Base-by-base conservation (phyloP, 1,140 invertebrate genomes). In the Meloidogyne floridensis region DNA sequence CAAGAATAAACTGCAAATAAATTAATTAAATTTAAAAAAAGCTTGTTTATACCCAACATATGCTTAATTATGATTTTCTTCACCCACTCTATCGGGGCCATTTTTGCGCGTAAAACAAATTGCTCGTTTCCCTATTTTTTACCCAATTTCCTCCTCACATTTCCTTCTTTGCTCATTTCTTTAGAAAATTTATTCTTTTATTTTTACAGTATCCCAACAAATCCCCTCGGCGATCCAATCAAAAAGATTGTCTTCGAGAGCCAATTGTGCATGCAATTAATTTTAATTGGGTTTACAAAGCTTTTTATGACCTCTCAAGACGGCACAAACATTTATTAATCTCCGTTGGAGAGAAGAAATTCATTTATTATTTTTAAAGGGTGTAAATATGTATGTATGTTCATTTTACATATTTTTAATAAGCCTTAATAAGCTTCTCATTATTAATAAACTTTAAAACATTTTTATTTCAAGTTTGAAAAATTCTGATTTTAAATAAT, bases 251-350 rank as follows among this genome's bases (percentile, higher is more conserved):
- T 65, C 59, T 59, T 65, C 59, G 59, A 65, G 59, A 65, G n/a
- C 56, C 11, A 59, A 59, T 59, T 65, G 59, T n/a, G 59, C 15
- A 18, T 65, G n/a, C 59, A 65, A 65, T 65, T 65, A 65, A 65
- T 65, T 65, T 65, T 65, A 65, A 65, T 65, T 65, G 10, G 59
- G 59, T n/a, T 65, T 65, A 65, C 59, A 65, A 65, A n/a, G n/a
- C 59, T 18, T 15, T 15, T 65, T 65, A 65, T 65, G 59, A 65
- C 59, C 59, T 65, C 59, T 65, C 59, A 65, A 65, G 15, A 65
- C 7, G 10, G 10, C 2, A 3, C 11, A 11, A 6, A n/a, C 10
- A 32, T 32, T 32, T 32, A 32, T 32, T 65, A 65, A 65, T 65
- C 59, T 65, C 59, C 59, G 59, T 65, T 65, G 59, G n/a, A n/a